phyloP scores from a whole-genome alignment of 2,797 vertebrate species.

The Podarcis siculus region DNA sequence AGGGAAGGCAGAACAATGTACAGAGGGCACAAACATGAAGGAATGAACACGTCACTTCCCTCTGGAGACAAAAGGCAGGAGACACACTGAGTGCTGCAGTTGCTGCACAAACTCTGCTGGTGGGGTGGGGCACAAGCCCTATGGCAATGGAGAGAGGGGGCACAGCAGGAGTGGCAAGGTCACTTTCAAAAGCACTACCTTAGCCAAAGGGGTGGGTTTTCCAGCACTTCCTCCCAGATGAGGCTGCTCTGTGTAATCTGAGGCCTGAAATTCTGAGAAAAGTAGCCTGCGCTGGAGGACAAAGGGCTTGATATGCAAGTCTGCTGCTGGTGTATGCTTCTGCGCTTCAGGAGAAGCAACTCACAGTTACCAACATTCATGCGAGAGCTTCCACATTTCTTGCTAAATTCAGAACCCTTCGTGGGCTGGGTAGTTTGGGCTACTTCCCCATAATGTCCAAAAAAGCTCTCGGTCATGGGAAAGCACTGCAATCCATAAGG shows the following conservation, averaged over 20 bases:
- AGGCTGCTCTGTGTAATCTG: not conserved
- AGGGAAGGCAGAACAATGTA: conserved; percentile 28
- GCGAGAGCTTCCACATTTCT: not conserved
- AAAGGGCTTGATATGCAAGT: no score
- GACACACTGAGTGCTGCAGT: not conserved
- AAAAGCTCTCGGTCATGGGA: not conserved
- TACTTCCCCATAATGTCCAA: not conserved
- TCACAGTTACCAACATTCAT: no score
- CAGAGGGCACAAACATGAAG: conserved; percentile 32
- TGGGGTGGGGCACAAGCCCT: not conserved
- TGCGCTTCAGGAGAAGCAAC: no score
- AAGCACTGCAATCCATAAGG: not conserved
- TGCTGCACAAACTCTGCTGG: not conserved
- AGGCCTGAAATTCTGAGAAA: not conserved
- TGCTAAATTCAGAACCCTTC: not conserved
- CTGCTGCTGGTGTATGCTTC: not conserved
- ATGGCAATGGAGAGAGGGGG: not conserved
- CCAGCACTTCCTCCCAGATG: conserved; percentile 1
- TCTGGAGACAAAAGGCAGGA: not conserved
- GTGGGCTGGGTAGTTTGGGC: not conserved
- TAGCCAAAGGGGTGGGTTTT: not conserved
- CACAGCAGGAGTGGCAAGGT: not conserved
- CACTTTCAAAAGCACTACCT: not conserved
- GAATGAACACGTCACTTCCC: conserved; percentile 23
- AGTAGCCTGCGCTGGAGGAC: not conserved